Base-by-base conservation (phyloP, 2,888 invertebrate genomes). In the Conistra vaccinii region DNA sequence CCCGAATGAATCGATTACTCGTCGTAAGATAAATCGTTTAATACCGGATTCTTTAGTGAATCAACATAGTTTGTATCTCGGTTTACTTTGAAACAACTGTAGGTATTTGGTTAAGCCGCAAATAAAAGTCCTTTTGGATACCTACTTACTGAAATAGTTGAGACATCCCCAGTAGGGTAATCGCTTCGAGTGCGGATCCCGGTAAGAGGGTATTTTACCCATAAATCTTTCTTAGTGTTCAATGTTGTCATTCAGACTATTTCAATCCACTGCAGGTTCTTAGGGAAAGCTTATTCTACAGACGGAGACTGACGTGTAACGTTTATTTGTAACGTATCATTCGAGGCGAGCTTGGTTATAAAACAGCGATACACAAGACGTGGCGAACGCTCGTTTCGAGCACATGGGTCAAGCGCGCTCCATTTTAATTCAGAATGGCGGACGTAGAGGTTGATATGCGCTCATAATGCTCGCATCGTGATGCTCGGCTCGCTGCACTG, bases 1-100 rank as follows among this genome's bases (percentile, higher is more conserved):
- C 57, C 48, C 26, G 3, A 63, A 53, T 58, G 45, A 53, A 78
- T 83, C 83, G 83, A 83, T 78, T 83, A 63, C 63, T 45, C 51
- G 51, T 51, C 69, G 63, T 58, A 63, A 82, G 78, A 79, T 53
- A 68, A 68, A 76, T 62, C 26, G 63, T 65, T 10, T 48, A 65
- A 42, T 61, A 76, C 77, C 23, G 10, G 57, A 63, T 53, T 78
- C 58, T 57, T 57, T 32, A 32, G 53, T 45, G 39, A 58, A 63
- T 55, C 51, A 26, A 62, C 70, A 69, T 45, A 26, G 51, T 45
- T 29, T 57, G n/a, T 39, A 35, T 39, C 35, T 69, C 53, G 48
- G 60, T 66, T 42, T 48, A 78, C 42, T 76, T 78, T 63, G 42
- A 39, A 76, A 73, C 66, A 42, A 57, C 57, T 58, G 39, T 77